phyloP scores from a whole-genome alignment of 2,888 invertebrate species.

The Phengaris alcon region DNA sequence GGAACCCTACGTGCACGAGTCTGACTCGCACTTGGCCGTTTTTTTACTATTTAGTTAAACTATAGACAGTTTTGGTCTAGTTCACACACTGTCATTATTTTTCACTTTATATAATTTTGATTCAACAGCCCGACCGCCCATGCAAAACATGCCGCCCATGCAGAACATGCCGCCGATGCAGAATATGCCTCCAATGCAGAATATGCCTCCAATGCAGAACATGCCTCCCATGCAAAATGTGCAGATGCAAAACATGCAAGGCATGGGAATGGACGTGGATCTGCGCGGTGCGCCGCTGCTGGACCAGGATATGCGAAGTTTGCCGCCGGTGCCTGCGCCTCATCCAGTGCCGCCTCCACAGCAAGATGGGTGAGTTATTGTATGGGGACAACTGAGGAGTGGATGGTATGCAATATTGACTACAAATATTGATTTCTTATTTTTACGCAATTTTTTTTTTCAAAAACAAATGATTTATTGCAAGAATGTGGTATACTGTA shows the following conservation, averaged over 20 bases:
- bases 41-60: background rate
- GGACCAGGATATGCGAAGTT: conserved; percentile 89
- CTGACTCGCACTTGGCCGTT: too few relatives aligned
- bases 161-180: conserved; percentile 29
- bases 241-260: conserved; percentile 26
- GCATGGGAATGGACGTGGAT: conserved; percentile 54
- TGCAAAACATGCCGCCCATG: conserved; percentile 31
- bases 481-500: too few relatives aligned
- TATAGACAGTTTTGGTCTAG: background rate
- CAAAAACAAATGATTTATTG: too few relatives aligned
- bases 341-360: conserved; percentile 60
- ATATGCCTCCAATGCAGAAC: conserved; percentile 30
- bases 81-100: background rate
- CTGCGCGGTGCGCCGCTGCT: conserved; percentile 64
- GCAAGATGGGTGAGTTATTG: conserved; percentile 7
- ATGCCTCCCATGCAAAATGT: conserved; percentile 25
- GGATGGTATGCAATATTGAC: too few relatives aligned
- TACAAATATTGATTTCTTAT: too few relatives aligned
- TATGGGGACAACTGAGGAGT: too few relatives aligned
- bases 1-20: too few relatives aligned
- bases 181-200: conserved; percentile 27
- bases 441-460: too few relatives aligned
- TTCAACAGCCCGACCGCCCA: conserved; percentile 36
- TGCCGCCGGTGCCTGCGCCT: conserved; percentile 57
- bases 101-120: background rate